These are phyloP conservation scores for Halisarca cf. caerulea DNA, from an alignment of 37 sponge, comb jelly and placozoan genomes.

Conservation along the genomic window DNA sequence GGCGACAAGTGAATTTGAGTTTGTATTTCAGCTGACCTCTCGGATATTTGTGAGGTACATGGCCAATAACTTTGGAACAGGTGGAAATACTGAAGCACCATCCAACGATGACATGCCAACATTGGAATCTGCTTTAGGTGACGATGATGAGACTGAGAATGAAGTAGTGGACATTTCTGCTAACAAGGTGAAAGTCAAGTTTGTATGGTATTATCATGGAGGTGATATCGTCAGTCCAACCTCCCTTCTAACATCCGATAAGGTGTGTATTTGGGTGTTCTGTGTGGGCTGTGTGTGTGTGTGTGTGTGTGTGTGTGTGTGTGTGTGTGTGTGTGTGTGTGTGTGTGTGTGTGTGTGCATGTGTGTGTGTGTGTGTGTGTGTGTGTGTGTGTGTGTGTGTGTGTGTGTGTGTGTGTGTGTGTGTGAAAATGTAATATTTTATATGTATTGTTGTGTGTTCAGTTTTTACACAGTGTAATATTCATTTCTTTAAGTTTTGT, in stretches of 20 bases:
- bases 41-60: too few species aligned
- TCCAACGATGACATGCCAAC: slow-evolving; percentile 7
- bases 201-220: not conserved
- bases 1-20: too few species aligned
- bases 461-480: too few species aligned
- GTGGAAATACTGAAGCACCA: too few species aligned
- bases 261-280: too few species aligned
- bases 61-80: not conserved
- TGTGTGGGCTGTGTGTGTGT: too few species aligned
- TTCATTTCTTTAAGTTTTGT: too few species aligned
- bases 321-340: slow-evolving; percentile 15
- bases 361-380: not conserved
- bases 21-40: too few species aligned
- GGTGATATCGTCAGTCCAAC: not conserved
- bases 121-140: not conserved
- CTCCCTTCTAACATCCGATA: slow-evolving; percentile 11
- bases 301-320: not conserved
- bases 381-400: too few species aligned
- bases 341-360: slow-evolving; percentile 12
- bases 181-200: not conserved
- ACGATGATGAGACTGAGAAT: not conserved
- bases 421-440: too few species aligned
- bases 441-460: too few species aligned
- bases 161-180: not conserved
- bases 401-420: too few species aligned